These are phyloP conservation scores for Berghia stephanieae DNA, from an alignment of 1,140 invertebrate species.

Conservation along the genomic window DNA sequence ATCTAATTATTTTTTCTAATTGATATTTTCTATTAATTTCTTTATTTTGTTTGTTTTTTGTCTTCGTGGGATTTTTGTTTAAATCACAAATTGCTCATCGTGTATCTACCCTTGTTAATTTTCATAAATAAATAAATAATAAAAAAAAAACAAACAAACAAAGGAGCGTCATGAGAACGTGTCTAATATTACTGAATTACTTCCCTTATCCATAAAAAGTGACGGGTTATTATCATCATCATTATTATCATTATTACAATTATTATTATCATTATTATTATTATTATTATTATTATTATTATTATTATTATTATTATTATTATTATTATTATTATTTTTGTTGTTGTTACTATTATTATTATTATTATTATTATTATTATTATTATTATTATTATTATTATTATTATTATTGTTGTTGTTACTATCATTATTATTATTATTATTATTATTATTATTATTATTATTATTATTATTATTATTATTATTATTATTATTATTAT, in stretches of 20 bases:
- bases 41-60: too few species aligned
- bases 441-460: slow-evolving; percentile 4
- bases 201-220: background rate
- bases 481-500: slow-evolving; percentile 4
- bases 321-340: too few species aligned
- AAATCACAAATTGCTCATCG: background rate
- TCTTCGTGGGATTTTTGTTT: background rate
- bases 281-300: background rate
- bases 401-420: too few species aligned
- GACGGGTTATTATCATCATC: background rate
- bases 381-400: background rate
- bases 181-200: background rate
- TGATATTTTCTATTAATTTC: background rate
- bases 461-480: slow-evolving; percentile 4
- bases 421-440: slow-evolving; percentile 3
- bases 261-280: background rate
- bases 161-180: too few species aligned
- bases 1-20: too few species aligned
- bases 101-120: background rate
- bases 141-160: too few species aligned
- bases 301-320: background rate
- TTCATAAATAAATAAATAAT: background rate
- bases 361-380: background rate
- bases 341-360: slow-evolving; percentile 8
- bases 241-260: background rate